Percentiles rank a stretch among this genome's conserved stretches.
Evolutionary conservation across 1,140 invertebrate species (phyloP).

Genomic region (Contarinia nasturtii): DNA sequence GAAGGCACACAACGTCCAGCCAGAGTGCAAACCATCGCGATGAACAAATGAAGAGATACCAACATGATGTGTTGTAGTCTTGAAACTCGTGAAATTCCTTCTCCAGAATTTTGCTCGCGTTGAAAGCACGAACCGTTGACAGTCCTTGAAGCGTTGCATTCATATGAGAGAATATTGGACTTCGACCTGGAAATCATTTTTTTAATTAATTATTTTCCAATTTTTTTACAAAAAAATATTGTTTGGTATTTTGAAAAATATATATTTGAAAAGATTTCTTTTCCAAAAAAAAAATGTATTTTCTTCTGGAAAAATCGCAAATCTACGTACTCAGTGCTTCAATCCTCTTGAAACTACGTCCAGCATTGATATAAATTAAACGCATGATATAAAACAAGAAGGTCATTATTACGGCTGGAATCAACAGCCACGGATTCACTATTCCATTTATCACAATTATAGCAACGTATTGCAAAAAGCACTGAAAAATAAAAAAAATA

Average conservation of each 20-base stretch:
- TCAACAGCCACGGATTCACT: conserved; percentile 28
- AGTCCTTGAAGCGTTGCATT: conserved; percentile 60
- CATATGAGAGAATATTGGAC: conserved; percentile 70
- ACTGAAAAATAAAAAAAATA: not conserved
- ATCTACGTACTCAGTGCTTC: conserved; percentile 53
- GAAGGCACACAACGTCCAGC: conserved; percentile 46
- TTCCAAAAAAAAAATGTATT: no score
- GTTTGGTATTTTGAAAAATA: no score
- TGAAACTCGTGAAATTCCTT: conserved; percentile 52
- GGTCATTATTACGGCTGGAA: conserved; percentile 39
- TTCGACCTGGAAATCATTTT: conserved; percentile 37
- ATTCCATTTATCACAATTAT: conserved; percentile 29
- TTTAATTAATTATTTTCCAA: no score
- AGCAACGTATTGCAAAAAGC: not conserved
- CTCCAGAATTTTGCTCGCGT: conserved; percentile 45
- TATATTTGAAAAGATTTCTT: no score
- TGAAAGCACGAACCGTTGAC: conserved; percentile 56
- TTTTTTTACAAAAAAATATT: no score
- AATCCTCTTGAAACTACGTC: conserved; percentile 63
- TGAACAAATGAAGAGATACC: conserved; percentile 44
- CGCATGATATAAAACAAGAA: conserved; percentile 44
- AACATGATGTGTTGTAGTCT: conserved; percentile 37
- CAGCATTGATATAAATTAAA: conserved; percentile 54
- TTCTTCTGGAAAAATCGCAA: not conserved
- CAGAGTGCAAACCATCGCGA: conserved; percentile 38